Evolutionary conservation across 2,797 vertebrate genomes (phyloP).

Genomic region (Caiman crocodilus): DNA sequence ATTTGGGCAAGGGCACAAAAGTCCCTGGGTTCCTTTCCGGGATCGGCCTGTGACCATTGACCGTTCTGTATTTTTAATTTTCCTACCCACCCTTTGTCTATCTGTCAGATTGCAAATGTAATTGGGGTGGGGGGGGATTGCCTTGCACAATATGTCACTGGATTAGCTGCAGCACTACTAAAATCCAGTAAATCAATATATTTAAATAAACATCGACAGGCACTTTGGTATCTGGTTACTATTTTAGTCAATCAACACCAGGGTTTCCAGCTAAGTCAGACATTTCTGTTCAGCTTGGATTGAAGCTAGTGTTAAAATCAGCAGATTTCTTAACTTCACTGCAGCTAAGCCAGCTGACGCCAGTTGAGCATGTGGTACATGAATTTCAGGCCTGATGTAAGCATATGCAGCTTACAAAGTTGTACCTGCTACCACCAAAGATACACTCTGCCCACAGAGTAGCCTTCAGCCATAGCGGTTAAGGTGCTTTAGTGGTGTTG

Average conservation of each 20-base stretch:
- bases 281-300: background rate
- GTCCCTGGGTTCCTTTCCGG: background rate
- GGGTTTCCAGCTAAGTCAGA: background rate
- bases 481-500: fast-evolving
- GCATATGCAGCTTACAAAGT: too few relatives aligned
- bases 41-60: background rate
- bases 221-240: background rate
- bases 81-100: background rate
- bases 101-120: background rate
- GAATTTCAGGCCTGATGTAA: background rate
- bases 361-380: background rate
- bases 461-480: background rate
- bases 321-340: background rate
- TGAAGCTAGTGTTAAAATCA: background rate
- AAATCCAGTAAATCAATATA: too few relatives aligned
- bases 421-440: background rate
- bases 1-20: background rate
- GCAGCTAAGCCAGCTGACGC: background rate
- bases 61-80: background rate
- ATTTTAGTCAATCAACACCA: background rate
- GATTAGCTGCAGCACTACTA: too few relatives aligned
- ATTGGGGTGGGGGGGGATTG: too few relatives aligned
- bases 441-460: background rate
- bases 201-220: background rate
- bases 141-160: too few relatives aligned